A percentile compares a stretch with the other conserved stretches of the same genome.
These are phyloP conservation scores for Germaria angustata DNA, from an alignment of 2,888 invertebrate species.

Conservation along the genomic window DNA sequence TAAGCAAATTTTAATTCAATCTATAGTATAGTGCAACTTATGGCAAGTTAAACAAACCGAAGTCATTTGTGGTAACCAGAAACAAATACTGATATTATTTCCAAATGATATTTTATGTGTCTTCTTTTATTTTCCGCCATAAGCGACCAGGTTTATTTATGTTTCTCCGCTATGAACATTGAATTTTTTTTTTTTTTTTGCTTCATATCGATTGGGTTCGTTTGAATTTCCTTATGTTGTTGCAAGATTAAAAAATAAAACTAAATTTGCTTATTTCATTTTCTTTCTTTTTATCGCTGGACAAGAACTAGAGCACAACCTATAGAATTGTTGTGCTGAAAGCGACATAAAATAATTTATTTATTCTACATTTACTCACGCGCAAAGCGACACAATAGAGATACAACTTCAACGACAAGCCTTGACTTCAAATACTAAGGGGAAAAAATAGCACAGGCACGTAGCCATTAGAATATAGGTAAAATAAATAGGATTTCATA, in stretches of 20 bases:
- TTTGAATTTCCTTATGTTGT: slow-evolving; percentile 15
- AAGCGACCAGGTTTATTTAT: slow-evolving; percentile 40
- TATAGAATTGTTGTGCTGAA: slow-evolving; percentile 55
- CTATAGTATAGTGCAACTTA: background rate
- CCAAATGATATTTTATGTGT: slow-evolving; percentile 27
- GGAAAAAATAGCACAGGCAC: slow-evolving; percentile 12
- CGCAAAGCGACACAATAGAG: slow-evolving; percentile 28
- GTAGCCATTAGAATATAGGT: slow-evolving; percentile 12
- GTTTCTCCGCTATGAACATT: slow-evolving; percentile 2
- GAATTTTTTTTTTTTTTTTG: slow-evolving; percentile 18
- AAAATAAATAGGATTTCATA: no score
- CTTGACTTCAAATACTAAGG: slow-evolving; percentile 5
- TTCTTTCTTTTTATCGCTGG: slow-evolving; percentile 40
- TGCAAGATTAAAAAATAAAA: background rate
- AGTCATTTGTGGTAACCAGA: slow-evolving; percentile 41
- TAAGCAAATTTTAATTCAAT: background rate
- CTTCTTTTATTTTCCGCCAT: background rate
- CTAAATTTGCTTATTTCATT: no score
- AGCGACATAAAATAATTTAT: slow-evolving; percentile 63
- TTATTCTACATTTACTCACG: slow-evolving; percentile 53
- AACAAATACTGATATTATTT: slow-evolving; percentile 38
- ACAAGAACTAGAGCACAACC: slow-evolving; percentile 50
- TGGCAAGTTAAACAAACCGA: background rate
- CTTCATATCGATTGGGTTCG: slow-evolving; percentile 15
- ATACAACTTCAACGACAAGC: slow-evolving; percentile 35